A percentile compares a stretch with the other conserved stretches of the same genome.
Evolutionary conservation across 2,797 vertebrate genomes (phyloP).

Genomic region (Labroides dimidiatus): DNA sequence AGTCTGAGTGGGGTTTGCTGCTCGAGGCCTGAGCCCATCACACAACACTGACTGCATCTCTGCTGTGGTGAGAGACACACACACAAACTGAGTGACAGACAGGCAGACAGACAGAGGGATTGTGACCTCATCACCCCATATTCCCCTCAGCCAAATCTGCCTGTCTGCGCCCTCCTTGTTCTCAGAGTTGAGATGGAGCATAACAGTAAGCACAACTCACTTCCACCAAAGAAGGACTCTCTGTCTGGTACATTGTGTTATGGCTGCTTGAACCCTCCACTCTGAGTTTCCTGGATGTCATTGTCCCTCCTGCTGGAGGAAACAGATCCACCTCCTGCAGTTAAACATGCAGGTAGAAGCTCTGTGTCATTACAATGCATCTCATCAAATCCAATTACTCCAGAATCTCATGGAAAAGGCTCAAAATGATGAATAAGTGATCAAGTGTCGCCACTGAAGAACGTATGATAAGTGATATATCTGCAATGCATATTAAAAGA

Average conservation of each 20-base stretch:
- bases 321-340: slow-evolving; percentile 15
- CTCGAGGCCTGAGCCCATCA: slow-evolving; percentile 66
- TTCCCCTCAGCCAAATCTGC: slow-evolving; percentile 39
- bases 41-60: slow-evolving; percentile 55
- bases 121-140: slow-evolving; percentile 48
- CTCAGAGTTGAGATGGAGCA: slow-evolving; percentile 26
- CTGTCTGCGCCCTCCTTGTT: slow-evolving; percentile 34
- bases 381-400: slow-evolving; percentile 49
- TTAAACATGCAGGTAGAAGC: slow-evolving; percentile 35
- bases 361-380: slow-evolving; percentile 46
- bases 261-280: not conserved
- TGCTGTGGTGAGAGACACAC: slow-evolving; percentile 31
- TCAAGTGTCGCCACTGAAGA: slow-evolving; percentile 27
- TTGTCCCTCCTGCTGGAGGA: slow-evolving; percentile 9
- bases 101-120: slow-evolving; percentile 10
- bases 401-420: slow-evolving; percentile 33
- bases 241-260: slow-evolving; percentile 22
- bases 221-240: slow-evolving; percentile 10
- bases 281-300: slow-evolving; percentile 38
- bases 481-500: slow-evolving; percentile 55
- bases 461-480: slow-evolving; percentile 22
- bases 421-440: slow-evolving; percentile 55
- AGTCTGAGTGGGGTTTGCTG: slow-evolving; percentile 66
- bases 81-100: slow-evolving; percentile 4
- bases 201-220: slow-evolving; percentile 26